Conservation (phyloP, 2,888 invertebrate genomes). For the Lypha dubia region DNA sequence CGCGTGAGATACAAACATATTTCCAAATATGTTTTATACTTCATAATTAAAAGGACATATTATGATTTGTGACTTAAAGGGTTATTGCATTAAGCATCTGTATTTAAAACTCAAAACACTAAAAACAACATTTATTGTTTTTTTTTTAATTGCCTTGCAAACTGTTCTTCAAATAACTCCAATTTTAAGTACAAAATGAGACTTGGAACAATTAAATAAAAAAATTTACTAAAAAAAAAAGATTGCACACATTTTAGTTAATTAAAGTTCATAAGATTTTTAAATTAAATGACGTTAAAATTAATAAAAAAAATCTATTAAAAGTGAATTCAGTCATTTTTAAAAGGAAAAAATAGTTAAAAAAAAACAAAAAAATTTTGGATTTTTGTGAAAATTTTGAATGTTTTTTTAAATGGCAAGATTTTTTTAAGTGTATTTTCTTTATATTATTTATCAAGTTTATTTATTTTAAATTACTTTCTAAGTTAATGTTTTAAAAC, state of each 20-base stretch:
- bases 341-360: neutral
- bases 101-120: neutral
- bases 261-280: conserved; percentile 16
- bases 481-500: conserved; percentile 40
- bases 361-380: conserved; percentile 45
- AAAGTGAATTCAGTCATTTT: conserved; percentile 55
- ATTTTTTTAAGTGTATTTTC: too few relatives aligned
- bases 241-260: conserved; percentile 40
- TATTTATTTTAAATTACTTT: conserved; percentile 57
- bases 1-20: too few relatives aligned
- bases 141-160: too few relatives aligned
- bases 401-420: conserved; percentile 69
- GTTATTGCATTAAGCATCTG: neutral
- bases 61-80: neutral
- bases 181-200: conserved; percentile 44
- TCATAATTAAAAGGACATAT: neutral
- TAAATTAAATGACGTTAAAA: conserved; percentile 51
- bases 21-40: too few relatives aligned
- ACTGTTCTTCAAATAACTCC: too few relatives aligned
- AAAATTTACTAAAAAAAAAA: too few relatives aligned
- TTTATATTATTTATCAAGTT: conserved; percentile 39
- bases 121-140: too few relatives aligned
- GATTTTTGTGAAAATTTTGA: conserved; percentile 16
- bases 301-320: conserved; percentile 10
- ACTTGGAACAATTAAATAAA: conserved; percentile 12